phyloP scores from a whole-genome alignment of 2,113 vertebrate genomes.

The Campylorhamphus procurvoides region DNA sequence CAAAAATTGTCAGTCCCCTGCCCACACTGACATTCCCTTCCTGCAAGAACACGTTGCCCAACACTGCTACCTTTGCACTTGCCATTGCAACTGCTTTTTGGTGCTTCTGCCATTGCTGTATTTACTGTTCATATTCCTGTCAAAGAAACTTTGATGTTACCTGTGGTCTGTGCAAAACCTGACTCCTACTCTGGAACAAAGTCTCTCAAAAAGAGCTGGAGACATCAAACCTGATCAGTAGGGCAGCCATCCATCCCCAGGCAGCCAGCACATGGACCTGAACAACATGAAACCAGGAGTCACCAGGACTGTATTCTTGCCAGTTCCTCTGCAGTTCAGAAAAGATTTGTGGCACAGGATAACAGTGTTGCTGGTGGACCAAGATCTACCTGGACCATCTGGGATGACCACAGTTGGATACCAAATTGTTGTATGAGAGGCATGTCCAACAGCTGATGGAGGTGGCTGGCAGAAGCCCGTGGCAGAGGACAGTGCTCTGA shows the following conservation, averaged over 20 bases:
- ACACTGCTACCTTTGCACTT: neutral
- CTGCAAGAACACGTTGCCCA: neutral
- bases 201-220: neutral
- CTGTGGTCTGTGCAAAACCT: neutral
- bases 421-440: neutral
- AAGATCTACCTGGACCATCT: neutral
- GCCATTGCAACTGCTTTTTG: neutral
- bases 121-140: neutral
- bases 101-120: neutral
- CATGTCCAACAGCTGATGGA: neutral
- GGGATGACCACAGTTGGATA: neutral
- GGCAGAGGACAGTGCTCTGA: neutral
- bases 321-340: neutral
- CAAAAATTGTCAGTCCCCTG: neutral
- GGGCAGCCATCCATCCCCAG: neutral
- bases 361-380: neutral
- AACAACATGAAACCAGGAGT: neutral
- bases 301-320: neutral
- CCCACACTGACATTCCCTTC: neutral
- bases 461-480: neutral
- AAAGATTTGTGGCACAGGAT: neutral
- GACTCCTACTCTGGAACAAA: neutral
- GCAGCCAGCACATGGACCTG: neutral
- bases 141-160: neutral
- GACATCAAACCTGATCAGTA: neutral